Evolutionary conservation across 1,140 invertebrate species (phyloP), one percentile per base, ranked within the genome.

Genomic region (Chymomyza costata): DNA sequence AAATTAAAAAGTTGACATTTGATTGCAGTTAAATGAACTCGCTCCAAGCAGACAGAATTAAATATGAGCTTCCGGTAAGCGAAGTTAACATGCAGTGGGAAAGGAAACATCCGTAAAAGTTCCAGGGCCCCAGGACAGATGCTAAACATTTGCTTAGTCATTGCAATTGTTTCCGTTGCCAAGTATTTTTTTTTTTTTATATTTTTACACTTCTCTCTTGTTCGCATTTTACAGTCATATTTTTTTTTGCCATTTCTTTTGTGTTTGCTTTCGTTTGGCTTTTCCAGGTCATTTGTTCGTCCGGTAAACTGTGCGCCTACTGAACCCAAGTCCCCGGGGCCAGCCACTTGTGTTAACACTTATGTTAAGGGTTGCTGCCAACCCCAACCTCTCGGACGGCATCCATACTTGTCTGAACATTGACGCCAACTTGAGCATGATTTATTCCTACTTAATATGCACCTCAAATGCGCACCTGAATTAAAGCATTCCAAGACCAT

Each of bases 81-180:
- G n/a, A n/a, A n/a, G n/a, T n/a, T n/a, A n/a, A n/a, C n/a, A n/a
- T n/a, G n/a, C n/a, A n/a, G n/a, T n/a, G n/a, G n/a, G n/a, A n/a
- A n/a, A 51, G 19, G 25, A 16, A 25, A 38, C 31, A 62, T 48
- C 47, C 44, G 21, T 47, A 28, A 19, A 16, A 39, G 34, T 45
- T 28, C 38, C 30, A 11, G 7, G 28, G 46, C 64, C 51, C 39
- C 25, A 25, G 48, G 69, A 58, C 69, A 74, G 69, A 52, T 74
- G 69, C 69, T 74, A 68, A 74, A 68, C 69, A 74, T 74, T 74
- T 74, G 69, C 69, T 56, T 65, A 69, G 69, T 56, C 69, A 60
- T 67, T 74, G 69, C 69, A 74, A 74, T 74, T 74, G 69, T 74
- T 74, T 74, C 69, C 69, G 64, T 47, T 63, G 59, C 48, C 50